Percentiles rank a stretch among this genome's conserved stretches.
These are phyloP conservation scores for Ditula angustiorana DNA, from an alignment of 2,888 invertebrate species.

Conservation along the genomic window DNA sequence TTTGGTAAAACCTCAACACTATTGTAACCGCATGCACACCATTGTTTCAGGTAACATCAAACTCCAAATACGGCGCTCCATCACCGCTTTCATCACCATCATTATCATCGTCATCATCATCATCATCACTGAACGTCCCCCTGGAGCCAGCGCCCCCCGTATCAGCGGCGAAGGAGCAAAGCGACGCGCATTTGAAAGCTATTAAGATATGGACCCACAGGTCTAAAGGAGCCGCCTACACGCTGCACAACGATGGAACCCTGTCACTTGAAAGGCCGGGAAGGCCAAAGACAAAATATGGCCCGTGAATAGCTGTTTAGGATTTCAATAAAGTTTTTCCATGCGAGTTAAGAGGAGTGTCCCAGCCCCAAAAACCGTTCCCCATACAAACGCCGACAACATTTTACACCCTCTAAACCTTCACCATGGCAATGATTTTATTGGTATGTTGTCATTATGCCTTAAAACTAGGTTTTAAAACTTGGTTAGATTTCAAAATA, in stretches of 20 bases:
- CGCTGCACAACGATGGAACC: constrained; percentile 73
- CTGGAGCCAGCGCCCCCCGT: constrained; percentile 66
- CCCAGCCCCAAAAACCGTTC: too few species aligned
- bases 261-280: constrained; percentile 65
- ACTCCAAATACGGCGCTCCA: constrained; percentile 33
- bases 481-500: too few species aligned
- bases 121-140: constrained; percentile 46
- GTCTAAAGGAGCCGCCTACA: constrained; percentile 75
- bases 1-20: too few species aligned
- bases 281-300: constrained; percentile 44
- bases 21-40: not conserved
- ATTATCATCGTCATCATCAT: constrained; percentile 42
- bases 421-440: too few species aligned
- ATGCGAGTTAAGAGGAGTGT: too few species aligned
- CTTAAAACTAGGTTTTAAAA: too few species aligned
- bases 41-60: constrained; percentile 66
- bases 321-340: not conserved
- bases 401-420: too few species aligned
- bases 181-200: constrained; percentile 78
- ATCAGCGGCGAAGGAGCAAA: constrained; percentile 65
- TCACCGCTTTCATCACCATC: constrained; percentile 40
- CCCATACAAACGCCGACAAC: too few species aligned
- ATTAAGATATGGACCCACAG: constrained; percentile 75
- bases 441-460: too few species aligned
- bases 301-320: constrained; percentile 1